Percentiles rank a stretch among this genome's conserved stretches.
phyloP scores from a whole-genome alignment of 1,140 invertebrate species.

The Bradysia coprophila region DNA sequence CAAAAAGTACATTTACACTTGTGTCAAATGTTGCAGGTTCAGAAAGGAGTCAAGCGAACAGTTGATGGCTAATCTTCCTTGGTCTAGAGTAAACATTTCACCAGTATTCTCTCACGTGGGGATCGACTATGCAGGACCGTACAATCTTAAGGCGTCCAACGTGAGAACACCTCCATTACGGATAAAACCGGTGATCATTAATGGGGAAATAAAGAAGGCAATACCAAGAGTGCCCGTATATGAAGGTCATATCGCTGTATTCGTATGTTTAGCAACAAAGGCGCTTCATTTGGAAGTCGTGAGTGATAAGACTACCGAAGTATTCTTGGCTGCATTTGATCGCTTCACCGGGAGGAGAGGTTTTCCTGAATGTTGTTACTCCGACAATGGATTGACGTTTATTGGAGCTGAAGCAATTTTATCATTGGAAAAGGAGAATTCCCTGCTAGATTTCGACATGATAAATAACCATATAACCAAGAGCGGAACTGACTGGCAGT shows the following conservation, averaged over 20 bases:
- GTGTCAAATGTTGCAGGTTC: not conserved
- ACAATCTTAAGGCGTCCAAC: conserved; percentile 8
- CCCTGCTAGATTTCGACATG: not conserved
- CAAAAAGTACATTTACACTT: not conserved
- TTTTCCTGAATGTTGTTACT: conserved; percentile 10
- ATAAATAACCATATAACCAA: not conserved
- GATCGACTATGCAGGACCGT: conserved; percentile 17
- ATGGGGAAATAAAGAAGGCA: conserved; percentile 4
- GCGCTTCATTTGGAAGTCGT: conserved; percentile 12
- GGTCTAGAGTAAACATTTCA: conserved; percentile 8
- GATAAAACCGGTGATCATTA: too few species aligned
- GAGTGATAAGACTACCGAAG: conserved; percentile 7
- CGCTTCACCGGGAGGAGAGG: conserved; percentile 10
- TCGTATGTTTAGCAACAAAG: conserved; percentile 9
- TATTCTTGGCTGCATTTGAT: conserved; percentile 10
- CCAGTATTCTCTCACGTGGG: conserved; percentile 11
- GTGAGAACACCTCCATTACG: not conserved
- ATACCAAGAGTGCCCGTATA: not conserved
- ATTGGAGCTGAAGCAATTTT: conserved; percentile 13
- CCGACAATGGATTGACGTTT: conserved; percentile 22
- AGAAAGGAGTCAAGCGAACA: not conserved
- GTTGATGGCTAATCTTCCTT: conserved; percentile 18
- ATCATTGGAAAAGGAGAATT: not conserved
- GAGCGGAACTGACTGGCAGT: conserved; percentile 8
- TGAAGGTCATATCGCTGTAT: conserved; percentile 5